Conservation (phyloP, 2,797 vertebrate genomes). For the Mus minutoides region DNA sequence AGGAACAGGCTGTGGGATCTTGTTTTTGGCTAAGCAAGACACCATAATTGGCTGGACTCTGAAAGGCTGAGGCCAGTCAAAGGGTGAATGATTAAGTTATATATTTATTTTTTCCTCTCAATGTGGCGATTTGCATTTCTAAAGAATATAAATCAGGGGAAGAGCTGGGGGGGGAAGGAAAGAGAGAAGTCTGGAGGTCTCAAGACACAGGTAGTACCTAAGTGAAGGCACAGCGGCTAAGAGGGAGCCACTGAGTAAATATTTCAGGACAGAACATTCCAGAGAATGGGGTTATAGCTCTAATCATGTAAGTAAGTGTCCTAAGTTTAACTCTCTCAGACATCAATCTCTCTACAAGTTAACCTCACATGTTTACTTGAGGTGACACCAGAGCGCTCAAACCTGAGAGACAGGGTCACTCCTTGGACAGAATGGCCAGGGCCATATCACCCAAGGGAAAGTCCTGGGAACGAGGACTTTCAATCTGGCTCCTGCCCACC, state of each 20-base stretch:
- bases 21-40: neutral
- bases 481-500: no score
- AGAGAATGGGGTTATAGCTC: neutral
- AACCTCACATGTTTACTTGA: neutral
- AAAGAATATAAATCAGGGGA: neutral
- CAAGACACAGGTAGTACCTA: neutral
- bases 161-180: no score
- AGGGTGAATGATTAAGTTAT: neutral
- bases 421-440: neutral
- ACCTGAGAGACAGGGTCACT: fast-evolving
- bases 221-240: neutral
- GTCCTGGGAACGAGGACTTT: neutral
- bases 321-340: no score
- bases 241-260: neutral
- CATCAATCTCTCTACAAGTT: neutral
- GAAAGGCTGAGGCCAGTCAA: neutral
- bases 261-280: neutral
- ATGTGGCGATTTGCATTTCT: neutral
- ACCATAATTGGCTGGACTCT: fast-evolving
- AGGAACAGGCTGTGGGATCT: neutral
- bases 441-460: fast-evolving
- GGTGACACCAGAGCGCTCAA: neutral
- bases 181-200: neutral
- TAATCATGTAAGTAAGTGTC: neutral
- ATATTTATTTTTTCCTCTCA: no score